These are phyloP conservation scores for Protodeltote pygarga DNA, from an alignment of 2,888 invertebrate species.

Conservation along the genomic window DNA sequence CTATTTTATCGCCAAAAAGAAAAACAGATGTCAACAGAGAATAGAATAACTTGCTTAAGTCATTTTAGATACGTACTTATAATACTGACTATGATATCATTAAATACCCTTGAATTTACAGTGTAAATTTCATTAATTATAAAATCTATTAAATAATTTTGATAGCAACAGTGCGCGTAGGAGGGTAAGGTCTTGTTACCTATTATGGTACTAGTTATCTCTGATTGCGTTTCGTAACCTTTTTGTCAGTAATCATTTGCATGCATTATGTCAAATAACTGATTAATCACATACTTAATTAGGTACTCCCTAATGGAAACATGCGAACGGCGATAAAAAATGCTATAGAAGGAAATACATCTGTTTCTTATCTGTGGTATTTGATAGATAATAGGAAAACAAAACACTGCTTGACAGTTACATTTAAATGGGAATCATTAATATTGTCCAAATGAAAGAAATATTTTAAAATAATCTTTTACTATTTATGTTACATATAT, in stretches of 20 bases:
- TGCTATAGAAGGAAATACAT: slow-evolving; percentile 11
- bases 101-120: slow-evolving; percentile 18
- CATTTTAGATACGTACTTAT: not conserved
- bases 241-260: slow-evolving; percentile 59
- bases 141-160: slow-evolving; percentile 42
- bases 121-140: slow-evolving; percentile 48
- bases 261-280: slow-evolving; percentile 55
- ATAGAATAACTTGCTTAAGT: not conserved
- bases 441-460: slow-evolving; percentile 28
- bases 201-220: slow-evolving; percentile 60
- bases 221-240: slow-evolving; percentile 62
- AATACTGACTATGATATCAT: not conserved
- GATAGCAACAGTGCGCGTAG: slow-evolving; percentile 52
- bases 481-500: slow-evolving; percentile 34
- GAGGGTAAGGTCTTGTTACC: slow-evolving; percentile 62
- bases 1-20: not conserved
- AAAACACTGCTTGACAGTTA: slow-evolving; percentile 31
- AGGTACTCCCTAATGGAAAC: slow-evolving; percentile 9
- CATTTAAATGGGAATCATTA: slow-evolving; percentile 23
- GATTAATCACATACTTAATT: slow-evolving; percentile 38
- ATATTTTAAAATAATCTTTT: slow-evolving; percentile 24
- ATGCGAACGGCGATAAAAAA: slow-evolving; percentile 6
- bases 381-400: slow-evolving; percentile 15
- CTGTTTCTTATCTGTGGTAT: slow-evolving; percentile 1
- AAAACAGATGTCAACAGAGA: not conserved